Percentiles rank a stretch among this genome's conserved stretches.
These are phyloP conservation scores for Nymphicus hollandicus DNA, from an alignment of 2,113 vertebrate genomes.

Conservation along the genomic window DNA sequence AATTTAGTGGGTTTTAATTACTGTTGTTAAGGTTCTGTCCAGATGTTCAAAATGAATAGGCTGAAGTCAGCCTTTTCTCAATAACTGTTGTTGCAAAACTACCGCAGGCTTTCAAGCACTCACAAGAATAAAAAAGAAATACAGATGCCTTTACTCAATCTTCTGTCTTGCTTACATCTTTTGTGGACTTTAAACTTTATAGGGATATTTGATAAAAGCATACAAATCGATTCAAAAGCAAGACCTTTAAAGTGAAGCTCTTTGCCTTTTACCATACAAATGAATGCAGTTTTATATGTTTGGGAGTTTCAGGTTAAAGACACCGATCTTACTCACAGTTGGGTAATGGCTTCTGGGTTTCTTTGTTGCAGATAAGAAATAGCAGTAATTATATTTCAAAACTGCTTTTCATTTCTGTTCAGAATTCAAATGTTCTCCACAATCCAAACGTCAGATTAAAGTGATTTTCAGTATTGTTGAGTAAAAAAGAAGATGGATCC, in stretches of 20 bases:
- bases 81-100: background rate
- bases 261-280: background rate
- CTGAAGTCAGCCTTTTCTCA: slow-evolving; percentile 63
- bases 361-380: background rate
- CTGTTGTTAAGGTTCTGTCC: slow-evolving; percentile 10
- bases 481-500: background rate
- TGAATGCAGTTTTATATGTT: background rate
- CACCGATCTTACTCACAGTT: background rate
- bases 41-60: slow-evolving; percentile 30
- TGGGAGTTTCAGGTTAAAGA: background rate
- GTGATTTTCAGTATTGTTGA: background rate
- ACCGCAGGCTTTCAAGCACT: background rate
- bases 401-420: background rate
- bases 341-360: background rate
- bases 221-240: background rate
- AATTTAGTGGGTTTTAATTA: slow-evolving; percentile 50
- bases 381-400: background rate
- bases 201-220: background rate
- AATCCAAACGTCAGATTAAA: background rate
- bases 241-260: background rate
- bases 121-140: background rate
- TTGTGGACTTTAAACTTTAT: background rate
- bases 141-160: background rate
- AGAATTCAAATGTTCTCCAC: background rate
- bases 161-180: background rate